Evolutionary conservation across 2,113 vertebrate species (phyloP).

Genomic region (Gambusia affinis): DNA sequence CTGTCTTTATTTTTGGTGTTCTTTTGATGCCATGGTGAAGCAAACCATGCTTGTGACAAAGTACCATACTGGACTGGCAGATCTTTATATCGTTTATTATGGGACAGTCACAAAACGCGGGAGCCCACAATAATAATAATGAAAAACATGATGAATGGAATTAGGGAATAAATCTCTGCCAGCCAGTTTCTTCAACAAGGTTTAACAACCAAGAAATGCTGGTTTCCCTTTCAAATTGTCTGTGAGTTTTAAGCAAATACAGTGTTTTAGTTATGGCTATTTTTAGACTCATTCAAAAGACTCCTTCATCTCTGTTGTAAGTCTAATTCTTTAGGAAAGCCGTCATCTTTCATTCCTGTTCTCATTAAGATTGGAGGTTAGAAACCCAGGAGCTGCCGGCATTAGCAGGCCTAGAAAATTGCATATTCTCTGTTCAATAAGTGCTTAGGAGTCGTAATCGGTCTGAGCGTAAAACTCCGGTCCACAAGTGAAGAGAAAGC

Average conservation of each 20-base stretch:
- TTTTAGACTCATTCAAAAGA: slow-evolving; percentile 35
- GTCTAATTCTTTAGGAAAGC: slow-evolving; percentile 70
- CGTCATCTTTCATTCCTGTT: slow-evolving; percentile 47
- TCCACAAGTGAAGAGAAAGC: slow-evolving; percentile 58
- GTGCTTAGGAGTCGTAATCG: slow-evolving; percentile 73
- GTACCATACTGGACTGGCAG: not conserved
- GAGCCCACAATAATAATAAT: not conserved
- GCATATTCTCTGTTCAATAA: slow-evolving; percentile 68
- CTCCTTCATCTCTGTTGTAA: slow-evolving; percentile 52
- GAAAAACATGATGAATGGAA: not conserved
- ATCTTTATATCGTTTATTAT: not conserved
- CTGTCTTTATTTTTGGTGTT: not conserved
- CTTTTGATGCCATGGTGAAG: not conserved
- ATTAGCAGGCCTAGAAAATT: slow-evolving; percentile 69
- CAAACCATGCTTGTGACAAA: not conserved
- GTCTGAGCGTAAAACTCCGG: slow-evolving; percentile 66
- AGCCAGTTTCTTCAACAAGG: slow-evolving; percentile 6
- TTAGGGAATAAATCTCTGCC: not conserved
- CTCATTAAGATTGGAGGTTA: slow-evolving; percentile 64
- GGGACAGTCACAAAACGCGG: not conserved
- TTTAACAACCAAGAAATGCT: slow-evolving; percentile 38
- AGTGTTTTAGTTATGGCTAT: slow-evolving; percentile 53
- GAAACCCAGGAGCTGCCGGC: slow-evolving; percentile 64
- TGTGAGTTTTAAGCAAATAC: slow-evolving; percentile 42
- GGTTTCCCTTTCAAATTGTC: slow-evolving; percentile 29